Evolutionary conservation across 2,888 invertebrate genomes (phyloP), one percentile per base, ranked within the genome.

Genomic region (Nomada hirtipes): DNA sequence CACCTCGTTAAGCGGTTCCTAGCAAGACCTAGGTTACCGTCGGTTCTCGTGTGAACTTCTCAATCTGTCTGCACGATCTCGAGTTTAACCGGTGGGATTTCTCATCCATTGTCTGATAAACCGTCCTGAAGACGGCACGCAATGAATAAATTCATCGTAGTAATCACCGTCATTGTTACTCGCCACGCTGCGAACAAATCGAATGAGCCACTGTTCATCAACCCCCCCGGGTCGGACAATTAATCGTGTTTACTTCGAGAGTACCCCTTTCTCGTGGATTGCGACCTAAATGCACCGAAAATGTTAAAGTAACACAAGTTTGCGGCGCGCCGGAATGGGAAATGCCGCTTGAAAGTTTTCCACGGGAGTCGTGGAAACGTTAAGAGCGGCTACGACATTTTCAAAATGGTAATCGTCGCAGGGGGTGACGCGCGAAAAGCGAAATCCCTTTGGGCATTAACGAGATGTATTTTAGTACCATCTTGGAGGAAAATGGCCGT

Each of bases 71-170:
- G 63, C 36, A n/a, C 44, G 68, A 81, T 78, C 80, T 68, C 50
- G 4, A 42, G 50, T 59, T 52, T n/a, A 29, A 44, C 36, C 2
- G 52, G 55, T 18, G 29, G 44, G 60, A 70, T 71, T 64, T 52
- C 73, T 59, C 29, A 50, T 59, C 23, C 52, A 59, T 79, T 79
- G 79, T 82, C 79, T 23, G 81, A 79, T 79, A 63, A 67, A 75
- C 67, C 64, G n/a, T 4, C 36, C 36, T 26, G 60, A 74, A 44
- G 65, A 72, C 69, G 64, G 61, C 82, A 71, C 69, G 82, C 80
- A 18, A 75, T 36, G 67, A 75, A 79, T 82, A 82, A 79, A 82
- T 82, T 79, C 70, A 63, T 82, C 64, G n/a, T 23, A 60, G 53
- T 67, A 71, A 69, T 57, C 70, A 52, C 50, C 26, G 42, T 29